Evolutionary conservation across 2,888 invertebrate species (phyloP), one percentile per base, ranked within the genome.

Genomic region (Creontiades dilutus): DNA sequence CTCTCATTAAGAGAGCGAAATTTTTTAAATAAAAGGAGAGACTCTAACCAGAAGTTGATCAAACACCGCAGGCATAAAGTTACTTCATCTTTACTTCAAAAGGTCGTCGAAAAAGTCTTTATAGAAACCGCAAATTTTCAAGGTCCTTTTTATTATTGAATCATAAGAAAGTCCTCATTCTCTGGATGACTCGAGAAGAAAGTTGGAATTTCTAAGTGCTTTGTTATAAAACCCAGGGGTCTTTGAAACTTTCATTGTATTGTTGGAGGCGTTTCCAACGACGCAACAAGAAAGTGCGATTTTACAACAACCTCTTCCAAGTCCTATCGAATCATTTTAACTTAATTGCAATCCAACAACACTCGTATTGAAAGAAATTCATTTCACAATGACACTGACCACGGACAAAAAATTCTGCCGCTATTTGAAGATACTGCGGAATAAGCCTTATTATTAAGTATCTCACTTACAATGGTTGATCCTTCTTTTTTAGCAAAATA

Each of bases 31-130:
- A 9, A 78, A 47, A 19, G 47, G 37, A n/a, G n/a, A 19, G 37
- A 16, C n/a, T 78, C 78, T 78, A 28, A 78, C 78, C 78, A 78
- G 78, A 47, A 78, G 78, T 78, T 78, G 78, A 78, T 78, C 78
- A 78, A 78, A 78, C 78, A 78, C 78, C 78, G 46, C 46, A 11
- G 46, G 46, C 46, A 16, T 19, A 28, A 78, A 78, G 78, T 78
- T 78, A 78, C 78, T 78, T 46, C 47, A 68, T 68, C 68, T 23
- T 27, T 68, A 68, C 23, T 68, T 68, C 23, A 78, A 78, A 46
- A 46, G 78, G 19, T 46, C 46, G 19, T 16, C 61, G 61, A 52
- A 52, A 52, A 37, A 37, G 37, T 37, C 52, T 57, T 16, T 57
- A n/a, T 57, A 57, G 68, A 68, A 68, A 23, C 68, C 23, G 27